Evolutionary conservation across 1,140 invertebrate genomes (phyloP), one percentile per base, ranked within the genome.

Genomic region (Diplogasteroides magnus): DNA sequence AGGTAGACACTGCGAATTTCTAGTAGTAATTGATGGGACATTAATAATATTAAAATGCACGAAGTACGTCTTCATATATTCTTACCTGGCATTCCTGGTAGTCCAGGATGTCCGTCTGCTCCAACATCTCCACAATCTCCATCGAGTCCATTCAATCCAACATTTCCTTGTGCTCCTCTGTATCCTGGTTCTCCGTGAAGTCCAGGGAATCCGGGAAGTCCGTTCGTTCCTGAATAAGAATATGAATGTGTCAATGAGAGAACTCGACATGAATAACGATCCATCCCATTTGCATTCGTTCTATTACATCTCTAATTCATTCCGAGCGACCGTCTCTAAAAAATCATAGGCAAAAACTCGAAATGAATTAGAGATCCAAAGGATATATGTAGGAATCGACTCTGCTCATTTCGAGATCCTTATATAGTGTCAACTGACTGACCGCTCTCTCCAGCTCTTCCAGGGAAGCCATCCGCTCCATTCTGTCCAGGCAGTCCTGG

Each of bases 141-240:
- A 32, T 74, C 73, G 15, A 59, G 55, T 73, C 73, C 70, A 28
- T 72, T 72, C 58, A 67, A 67, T 55, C 70, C 70, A 23, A 72
- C 70, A 6, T 72, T 65, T 67, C 70, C 70, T 67, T 72, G 72
- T 23, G 61, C 29, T 59, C 74, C 73, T 37, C 64, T 64, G n/a
- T 64, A 27, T 37, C 73, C 73, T 31, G 73, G 73, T 3, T 65
- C 69, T 37, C 73, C 73, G 25, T 71, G 69, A 19, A 76, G 72
- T 23, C 79, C 79, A 31, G 74, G 71, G 64, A 71, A 75, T 61
- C 79, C 79, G 61, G 68, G 61, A 11, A 76, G 59, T 13, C 73
- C 73, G 56, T 67, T 61, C 61, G 61, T 72, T 63, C 70, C 70
- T 48, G 6, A 48, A 48, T 6, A 48, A 48, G 19, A 11, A 48